Conservation (phyloP, 2,113 vertebrate genomes). For the Pterocles orientalis region DNA sequence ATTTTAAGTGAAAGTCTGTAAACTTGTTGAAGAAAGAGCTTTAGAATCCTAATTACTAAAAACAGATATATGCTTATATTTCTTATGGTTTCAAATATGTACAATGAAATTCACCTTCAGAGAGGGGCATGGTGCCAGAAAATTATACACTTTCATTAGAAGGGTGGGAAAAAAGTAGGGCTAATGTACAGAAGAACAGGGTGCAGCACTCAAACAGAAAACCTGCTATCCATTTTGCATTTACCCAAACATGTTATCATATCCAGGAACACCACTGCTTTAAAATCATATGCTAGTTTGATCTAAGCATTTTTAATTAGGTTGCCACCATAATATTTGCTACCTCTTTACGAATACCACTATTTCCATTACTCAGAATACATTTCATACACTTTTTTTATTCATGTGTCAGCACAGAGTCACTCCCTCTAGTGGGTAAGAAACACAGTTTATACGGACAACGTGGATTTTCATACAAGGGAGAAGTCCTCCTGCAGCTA, state of each 20-base stretch:
- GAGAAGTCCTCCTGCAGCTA: neutral
- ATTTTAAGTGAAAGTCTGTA: neutral
- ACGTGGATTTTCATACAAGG: neutral
- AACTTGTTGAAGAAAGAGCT: neutral
- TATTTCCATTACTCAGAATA: neutral
- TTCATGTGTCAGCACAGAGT: neutral
- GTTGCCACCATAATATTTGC: neutral
- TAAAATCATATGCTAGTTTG: neutral
- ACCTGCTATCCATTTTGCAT: neutral
- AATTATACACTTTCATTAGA: neutral
- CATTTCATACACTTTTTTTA: neutral
- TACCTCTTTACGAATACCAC: neutral
- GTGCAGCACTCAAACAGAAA: neutral
- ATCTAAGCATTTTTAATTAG: neutral
- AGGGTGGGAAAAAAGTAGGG: conserved; percentile 12
- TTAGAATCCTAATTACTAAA: conserved; percentile 9
- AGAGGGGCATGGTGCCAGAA: neutral
- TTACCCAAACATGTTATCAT: neutral
- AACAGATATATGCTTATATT: neutral
- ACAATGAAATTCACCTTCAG: neutral
- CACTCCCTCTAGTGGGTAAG: conserved; percentile 46
- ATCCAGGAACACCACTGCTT: neutral
- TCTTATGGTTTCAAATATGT: neutral
- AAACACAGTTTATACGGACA: neutral
- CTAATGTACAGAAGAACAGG: neutral